These are phyloP conservation scores for Zosterops pallidus DNA, from an alignment of 2,113 vertebrate genomes.

Conservation along the genomic window DNA sequence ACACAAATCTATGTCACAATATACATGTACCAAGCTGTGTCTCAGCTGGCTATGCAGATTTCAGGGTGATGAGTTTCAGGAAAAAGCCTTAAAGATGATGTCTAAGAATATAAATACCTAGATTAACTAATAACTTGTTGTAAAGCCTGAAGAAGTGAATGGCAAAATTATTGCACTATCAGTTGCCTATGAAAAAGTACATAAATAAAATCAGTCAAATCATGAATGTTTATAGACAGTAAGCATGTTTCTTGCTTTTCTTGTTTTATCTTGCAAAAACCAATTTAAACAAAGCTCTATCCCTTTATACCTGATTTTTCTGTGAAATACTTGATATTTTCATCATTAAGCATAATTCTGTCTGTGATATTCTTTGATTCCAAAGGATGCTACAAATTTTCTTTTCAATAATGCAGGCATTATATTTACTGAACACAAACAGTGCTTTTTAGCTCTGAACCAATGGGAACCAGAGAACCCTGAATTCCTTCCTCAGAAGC, in stretches of 20 bases:
- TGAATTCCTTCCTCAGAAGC: neutral
- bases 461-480: neutral
- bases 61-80: neutral
- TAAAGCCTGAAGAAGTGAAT: neutral
- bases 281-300: neutral
- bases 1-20: neutral
- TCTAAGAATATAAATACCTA: neutral
- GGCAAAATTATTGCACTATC: neutral
- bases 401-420: neutral
- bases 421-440: neutral
- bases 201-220: neutral
- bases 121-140: neutral
- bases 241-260: neutral
- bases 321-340: neutral
- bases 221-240: neutral
- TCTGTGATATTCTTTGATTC: neutral
- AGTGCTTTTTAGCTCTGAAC: neutral
- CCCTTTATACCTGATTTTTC: neutral
- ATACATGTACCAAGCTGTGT: fast-evolving
- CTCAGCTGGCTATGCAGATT: neutral
- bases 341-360: neutral
- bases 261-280: neutral
- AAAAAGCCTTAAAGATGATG: neutral
- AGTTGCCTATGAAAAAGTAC: neutral
- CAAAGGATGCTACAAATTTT: neutral